Base-by-base conservation (phyloP, 1,140 invertebrate species). In the Drosophila micromelanica region DNA sequence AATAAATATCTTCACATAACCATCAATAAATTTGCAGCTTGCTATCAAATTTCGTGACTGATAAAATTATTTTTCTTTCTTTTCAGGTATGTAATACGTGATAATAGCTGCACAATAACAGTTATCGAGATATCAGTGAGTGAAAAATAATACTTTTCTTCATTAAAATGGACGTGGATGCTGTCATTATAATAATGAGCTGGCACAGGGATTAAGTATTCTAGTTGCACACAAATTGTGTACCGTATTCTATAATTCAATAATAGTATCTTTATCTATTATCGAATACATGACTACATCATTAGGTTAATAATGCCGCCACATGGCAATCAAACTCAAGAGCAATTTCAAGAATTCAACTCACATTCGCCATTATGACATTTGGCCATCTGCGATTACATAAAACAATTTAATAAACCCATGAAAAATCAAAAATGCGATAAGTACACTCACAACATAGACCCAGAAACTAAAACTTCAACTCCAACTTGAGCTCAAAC, bases 361-460 rank as follows among this genome's bases (percentile, higher is more conserved):
- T 51, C 42, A 35, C 48, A 60, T 40, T 23, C 27, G 45, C 59
- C 38, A 43, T 54, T 46, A 60, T 73, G 64, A 69, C 67, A 71
- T 71, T 75, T 75, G 73, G 59, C 73, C 73, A 73, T 57, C 73
- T 78, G 67, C 35, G 82, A 86, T 70, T 67, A 57, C 81, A 71
- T 64, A 56, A 62, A 89, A 87, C 77, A 73, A 79, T 82, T 79
- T 82, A 82, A 87, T 87, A 87, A 87, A 82, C 84, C 84, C 78
- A 89, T 87, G 84, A 79, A 87, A 89, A 89, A 82, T 82, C 78
- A 62, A 73, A 81, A 87, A 82, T 79, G 78, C 79, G 84, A 87
- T 87, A 87, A 78, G 64, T 72, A 52, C 59, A 61, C 45, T 42
- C 40, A 38, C 27, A 52, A 35, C 51, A 52, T 11, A 55, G 46